These are phyloP conservation scores for Scaptodrosophila lebanonensis DNA, from an alignment of 1,140 invertebrate genomes.

Conservation along the genomic window DNA sequence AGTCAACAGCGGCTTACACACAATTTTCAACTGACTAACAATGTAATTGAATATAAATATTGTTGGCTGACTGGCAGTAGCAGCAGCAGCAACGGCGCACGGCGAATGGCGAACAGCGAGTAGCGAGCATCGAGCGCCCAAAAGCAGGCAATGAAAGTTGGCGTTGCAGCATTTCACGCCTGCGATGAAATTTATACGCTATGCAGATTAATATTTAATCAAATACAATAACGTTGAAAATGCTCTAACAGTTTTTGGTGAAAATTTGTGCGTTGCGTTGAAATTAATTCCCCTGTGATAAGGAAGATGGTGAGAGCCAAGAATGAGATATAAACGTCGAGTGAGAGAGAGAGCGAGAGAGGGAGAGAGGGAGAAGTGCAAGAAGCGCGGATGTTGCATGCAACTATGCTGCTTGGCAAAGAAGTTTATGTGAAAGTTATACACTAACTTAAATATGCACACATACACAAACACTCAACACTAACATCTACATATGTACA, in stretches of 20 bases:
- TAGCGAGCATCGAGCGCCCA: no score
- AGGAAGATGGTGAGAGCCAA: no score
- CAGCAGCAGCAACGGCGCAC: no score
- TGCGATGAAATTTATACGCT: slow-evolving; percentile 52
- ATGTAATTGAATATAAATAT: slow-evolving; percentile 54
- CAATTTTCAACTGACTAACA: slow-evolving; percentile 28
- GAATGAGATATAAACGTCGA: no score
- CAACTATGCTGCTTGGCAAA: slow-evolving; percentile 15
- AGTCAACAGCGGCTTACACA: no score
- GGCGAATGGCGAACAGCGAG: no score
- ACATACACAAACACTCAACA: no score
- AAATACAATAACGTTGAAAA: slow-evolving; percentile 48
- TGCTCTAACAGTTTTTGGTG: slow-evolving; percentile 34
- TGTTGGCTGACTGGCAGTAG: slow-evolving; percentile 29
- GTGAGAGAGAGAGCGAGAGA: no score
- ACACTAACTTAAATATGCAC: slow-evolving; percentile 48
- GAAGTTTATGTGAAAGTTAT: slow-evolving; percentile 55
- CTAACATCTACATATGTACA: no score
- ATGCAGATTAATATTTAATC: slow-evolving; percentile 50
- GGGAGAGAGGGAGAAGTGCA: no score
- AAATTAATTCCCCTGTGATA: slow-evolving; percentile 38
- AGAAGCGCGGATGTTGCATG: no score
- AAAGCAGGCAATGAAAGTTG: no score
- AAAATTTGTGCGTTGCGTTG: not conserved
- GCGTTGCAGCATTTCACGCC: not conserved